Conservation (phyloP, 2,797 vertebrate species). For the Gymnoscopelus microlampas region DNA sequence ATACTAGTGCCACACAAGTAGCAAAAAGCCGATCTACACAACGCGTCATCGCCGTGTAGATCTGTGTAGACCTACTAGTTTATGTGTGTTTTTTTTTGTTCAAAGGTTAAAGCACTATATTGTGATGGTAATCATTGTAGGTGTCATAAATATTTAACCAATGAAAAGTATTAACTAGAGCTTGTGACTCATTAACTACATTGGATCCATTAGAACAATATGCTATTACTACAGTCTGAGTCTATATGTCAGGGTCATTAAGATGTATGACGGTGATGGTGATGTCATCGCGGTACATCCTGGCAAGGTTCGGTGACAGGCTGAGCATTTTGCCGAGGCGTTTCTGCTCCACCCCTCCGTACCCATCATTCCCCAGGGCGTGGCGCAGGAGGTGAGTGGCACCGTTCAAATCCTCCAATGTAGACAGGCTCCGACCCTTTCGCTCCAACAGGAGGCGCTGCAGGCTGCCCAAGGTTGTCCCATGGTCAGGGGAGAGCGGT, state of each 20-base stretch:
- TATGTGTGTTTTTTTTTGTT: too few relatives aligned
- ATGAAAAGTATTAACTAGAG: too few relatives aligned
- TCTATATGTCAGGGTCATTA: conserved; percentile 47
- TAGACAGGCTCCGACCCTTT: conserved; percentile 49
- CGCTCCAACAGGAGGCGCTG: conserved; percentile 69
- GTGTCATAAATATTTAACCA: too few relatives aligned
- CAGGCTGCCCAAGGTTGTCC: conserved; percentile 62
- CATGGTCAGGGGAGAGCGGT: conserved; percentile 45
- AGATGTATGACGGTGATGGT: conserved; percentile 74
- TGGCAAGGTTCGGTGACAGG: conserved; percentile 67
- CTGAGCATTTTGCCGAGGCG: conserved; percentile 71
- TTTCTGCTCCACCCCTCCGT: conserved; percentile 56
- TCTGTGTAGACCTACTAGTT: too few relatives aligned
- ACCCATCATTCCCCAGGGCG: conserved; percentile 71
- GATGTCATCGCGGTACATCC: conserved; percentile 78
- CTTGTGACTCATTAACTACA: too few relatives aligned
- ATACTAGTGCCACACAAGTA: too few relatives aligned
- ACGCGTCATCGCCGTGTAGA: too few relatives aligned
- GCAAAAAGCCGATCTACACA: too few relatives aligned
- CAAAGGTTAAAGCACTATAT: too few relatives aligned
- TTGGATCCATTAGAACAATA: too few relatives aligned
- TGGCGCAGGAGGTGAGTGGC: conserved; percentile 75
- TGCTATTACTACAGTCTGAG: too few relatives aligned
- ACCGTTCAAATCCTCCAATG: conserved; percentile 66
- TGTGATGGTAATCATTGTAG: too few relatives aligned